Evolutionary conservation across 2,888 invertebrate genomes (phyloP).

Genomic region (Formica aserva): DNA sequence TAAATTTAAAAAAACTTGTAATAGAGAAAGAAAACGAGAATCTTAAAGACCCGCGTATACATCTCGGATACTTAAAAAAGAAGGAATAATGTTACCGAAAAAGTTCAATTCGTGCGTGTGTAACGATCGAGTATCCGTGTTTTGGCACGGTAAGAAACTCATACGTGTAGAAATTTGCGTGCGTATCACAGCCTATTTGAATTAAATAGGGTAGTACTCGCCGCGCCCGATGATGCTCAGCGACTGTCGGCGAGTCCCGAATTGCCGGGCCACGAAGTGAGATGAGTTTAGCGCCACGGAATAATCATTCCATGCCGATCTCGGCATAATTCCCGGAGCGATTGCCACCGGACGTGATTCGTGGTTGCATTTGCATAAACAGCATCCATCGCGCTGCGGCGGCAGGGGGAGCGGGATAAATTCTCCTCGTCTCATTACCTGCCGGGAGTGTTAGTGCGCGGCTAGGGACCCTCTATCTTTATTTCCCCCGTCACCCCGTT

Average conservation of each 20-base stretch:
- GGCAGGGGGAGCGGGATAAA: conserved; percentile 56
- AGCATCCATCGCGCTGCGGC: conserved; percentile 62
- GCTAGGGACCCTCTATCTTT: conserved; percentile 50
- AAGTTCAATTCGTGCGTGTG: background rate
- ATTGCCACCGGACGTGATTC: conserved; percentile 68
- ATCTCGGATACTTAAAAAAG: background rate
- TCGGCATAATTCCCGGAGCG: conserved; percentile 67
- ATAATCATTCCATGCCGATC: conserved; percentile 71
- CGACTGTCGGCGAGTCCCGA: conserved; percentile 48
- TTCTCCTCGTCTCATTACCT: conserved; percentile 62
- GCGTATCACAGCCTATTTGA: conserved; percentile 49
- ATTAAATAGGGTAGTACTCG: conserved; percentile 47
- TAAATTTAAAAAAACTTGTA: background rate
- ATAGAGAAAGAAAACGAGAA: background rate
- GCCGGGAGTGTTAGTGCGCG: conserved; percentile 43
- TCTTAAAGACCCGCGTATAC: background rate
- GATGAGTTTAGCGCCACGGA: conserved; percentile 69
- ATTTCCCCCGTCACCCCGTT: conserved; percentile 14
- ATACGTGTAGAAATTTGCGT: conserved; percentile 36
- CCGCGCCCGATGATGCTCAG: conserved; percentile 50
- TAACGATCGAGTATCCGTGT: background rate
- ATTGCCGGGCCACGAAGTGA: conserved; percentile 63
- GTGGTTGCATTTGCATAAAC: conserved; percentile 73
- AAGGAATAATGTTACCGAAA: background rate
- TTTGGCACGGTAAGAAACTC: background rate